Evolutionary conservation across 1,140 invertebrate genomes (phyloP).

Genomic region (Apolygus lucorum): DNA sequence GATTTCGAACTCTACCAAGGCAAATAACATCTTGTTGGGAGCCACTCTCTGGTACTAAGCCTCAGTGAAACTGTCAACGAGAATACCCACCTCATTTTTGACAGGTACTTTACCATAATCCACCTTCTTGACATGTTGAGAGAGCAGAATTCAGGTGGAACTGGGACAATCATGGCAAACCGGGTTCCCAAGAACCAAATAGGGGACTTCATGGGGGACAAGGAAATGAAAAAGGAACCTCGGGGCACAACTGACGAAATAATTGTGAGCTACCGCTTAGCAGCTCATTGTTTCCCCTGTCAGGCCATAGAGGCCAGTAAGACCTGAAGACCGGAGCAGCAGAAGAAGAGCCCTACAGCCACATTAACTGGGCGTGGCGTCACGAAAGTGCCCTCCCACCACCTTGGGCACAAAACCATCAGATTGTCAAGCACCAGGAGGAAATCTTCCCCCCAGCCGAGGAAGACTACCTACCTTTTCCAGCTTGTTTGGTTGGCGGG

Average conservation of each 20-base stretch:
- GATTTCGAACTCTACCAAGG: slow-evolving; percentile 24
- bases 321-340: too few species aligned
- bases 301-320: too few species aligned
- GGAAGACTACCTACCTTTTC: too few species aligned
- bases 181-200: slow-evolving; percentile 16
- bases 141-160: slow-evolving; percentile 20
- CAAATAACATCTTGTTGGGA: not conserved
- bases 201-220: not conserved
- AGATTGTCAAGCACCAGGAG: too few species aligned
- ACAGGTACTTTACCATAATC: slow-evolving; percentile 32
- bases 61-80: slow-evolving; percentile 31
- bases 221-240: not conserved
- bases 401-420: too few species aligned
- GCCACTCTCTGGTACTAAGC: slow-evolving; percentile 18
- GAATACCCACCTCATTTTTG: slow-evolving; percentile 33
- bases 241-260: slow-evolving; percentile 1
- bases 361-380: too few species aligned
- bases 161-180: slow-evolving; percentile 26
- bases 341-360: too few species aligned
- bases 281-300: too few species aligned
- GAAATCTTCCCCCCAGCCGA: too few species aligned
- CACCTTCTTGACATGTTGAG: slow-evolving; percentile 8
- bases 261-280: too few species aligned
- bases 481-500: too few species aligned
- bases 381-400: too few species aligned